A percentile compares a stretch with the other conserved stretches of the same genome.
Evolutionary conservation across 1,140 invertebrate genomes (phyloP).

Genomic region (Ostrea denselamellosa): DNA sequence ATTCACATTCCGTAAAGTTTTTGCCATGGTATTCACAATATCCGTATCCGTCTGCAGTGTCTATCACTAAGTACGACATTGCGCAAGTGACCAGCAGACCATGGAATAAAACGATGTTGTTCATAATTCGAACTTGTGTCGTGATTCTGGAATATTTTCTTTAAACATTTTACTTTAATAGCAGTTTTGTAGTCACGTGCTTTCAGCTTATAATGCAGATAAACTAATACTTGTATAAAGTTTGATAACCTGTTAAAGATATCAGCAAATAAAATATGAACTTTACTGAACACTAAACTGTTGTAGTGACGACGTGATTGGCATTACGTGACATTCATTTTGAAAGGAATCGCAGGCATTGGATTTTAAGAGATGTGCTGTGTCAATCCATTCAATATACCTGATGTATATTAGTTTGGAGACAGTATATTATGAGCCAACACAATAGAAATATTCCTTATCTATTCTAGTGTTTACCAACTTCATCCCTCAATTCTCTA

Average conservation of each 20-base stretch:
- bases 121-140: neutral
- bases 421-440: too few relatives aligned
- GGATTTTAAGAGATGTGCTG: too few relatives aligned
- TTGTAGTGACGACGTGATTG: neutral
- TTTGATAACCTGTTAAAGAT: neutral
- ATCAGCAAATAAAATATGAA: neutral
- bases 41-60: neutral
- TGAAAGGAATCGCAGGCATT: too few relatives aligned
- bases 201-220: neutral
- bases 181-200: neutral
- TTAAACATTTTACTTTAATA: neutral
- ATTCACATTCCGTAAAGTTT: neutral
- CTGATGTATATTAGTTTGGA: too few relatives aligned
- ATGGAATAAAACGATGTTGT: neutral
- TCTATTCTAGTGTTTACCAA: too few relatives aligned
- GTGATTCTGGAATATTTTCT: too few relatives aligned
- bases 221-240: neutral
- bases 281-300: neutral
- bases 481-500: too few relatives aligned
- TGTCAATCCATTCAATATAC: too few relatives aligned
- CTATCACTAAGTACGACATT: neutral
- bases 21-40: neutral
- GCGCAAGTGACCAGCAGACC: neutral
- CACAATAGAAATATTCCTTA: too few relatives aligned
- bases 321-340: too few relatives aligned